Conservation (phyloP, 2,888 invertebrate genomes). For the Mamestra brassicae region DNA sequence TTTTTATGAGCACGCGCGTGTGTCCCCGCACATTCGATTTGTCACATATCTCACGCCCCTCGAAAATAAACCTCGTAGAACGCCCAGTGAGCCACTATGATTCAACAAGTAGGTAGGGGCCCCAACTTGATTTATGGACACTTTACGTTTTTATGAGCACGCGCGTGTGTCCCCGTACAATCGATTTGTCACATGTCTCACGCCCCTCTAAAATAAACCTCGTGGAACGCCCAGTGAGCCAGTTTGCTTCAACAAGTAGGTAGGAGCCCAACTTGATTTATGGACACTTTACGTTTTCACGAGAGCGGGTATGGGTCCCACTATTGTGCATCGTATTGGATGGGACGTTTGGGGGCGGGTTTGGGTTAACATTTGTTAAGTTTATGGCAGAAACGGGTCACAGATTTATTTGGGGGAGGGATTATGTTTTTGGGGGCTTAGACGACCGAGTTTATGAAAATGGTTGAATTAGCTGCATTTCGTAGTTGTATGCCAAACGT, state of each 20-base stretch:
- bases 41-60: slow-evolving; percentile 8
- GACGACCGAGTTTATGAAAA: neutral
- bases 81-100: slow-evolving; percentile 32
- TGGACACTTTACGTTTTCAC: neutral
- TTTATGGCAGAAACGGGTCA: neutral
- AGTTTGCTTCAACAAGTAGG: neutral
- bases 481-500: no score
- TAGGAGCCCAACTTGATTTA: neutral
- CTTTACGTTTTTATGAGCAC: neutral
- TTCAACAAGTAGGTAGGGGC: neutral
- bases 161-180: neutral
- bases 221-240: slow-evolving; percentile 12
- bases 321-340: neutral
- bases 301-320: neutral
- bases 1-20: neutral
- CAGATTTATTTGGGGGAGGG: neutral
- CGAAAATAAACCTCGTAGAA: slow-evolving; percentile 1
- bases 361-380: neutral
- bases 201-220: slow-evolving; percentile 24
- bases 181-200: neutral
- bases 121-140: neutral
- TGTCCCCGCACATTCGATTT: neutral
- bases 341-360: neutral
- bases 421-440: neutral
- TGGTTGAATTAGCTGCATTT: no score